Percentiles rank a stretch among this genome's conserved stretches.
Conservation (phyloP, 1,140 invertebrate genomes). For the Psix sp. region DNA sequence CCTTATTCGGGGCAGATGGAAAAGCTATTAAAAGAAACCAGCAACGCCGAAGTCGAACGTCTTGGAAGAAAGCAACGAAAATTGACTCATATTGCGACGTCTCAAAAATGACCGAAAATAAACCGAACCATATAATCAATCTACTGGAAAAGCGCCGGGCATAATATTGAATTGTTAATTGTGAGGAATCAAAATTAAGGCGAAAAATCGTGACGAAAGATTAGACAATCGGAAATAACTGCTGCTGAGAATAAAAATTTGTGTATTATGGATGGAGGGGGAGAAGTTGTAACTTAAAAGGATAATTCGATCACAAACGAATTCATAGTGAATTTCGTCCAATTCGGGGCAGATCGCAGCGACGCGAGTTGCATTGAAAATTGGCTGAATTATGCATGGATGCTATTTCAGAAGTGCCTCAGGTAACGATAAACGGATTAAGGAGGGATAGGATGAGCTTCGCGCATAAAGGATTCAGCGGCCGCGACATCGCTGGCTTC, state of each 20-base stretch:
- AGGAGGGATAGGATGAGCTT: conserved; percentile 60
- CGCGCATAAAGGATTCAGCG: conserved; percentile 67
- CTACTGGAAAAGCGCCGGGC: too few species aligned
- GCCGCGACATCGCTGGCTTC: conserved; percentile 37
- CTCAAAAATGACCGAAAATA: too few species aligned
- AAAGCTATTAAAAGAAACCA: too few species aligned
- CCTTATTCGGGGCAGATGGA: neutral
- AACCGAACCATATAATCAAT: too few species aligned
- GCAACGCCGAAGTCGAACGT: too few species aligned
- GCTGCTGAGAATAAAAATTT: too few species aligned
- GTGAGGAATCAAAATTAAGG: too few species aligned
- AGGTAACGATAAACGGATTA: conserved; percentile 71
- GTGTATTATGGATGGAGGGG: neutral
- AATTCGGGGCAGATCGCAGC: conserved; percentile 42
- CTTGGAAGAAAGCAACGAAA: too few species aligned
- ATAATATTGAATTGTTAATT: too few species aligned
- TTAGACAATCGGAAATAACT: neutral
- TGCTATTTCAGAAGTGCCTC: conserved; percentile 68
- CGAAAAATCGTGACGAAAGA: conserved; percentile 12
- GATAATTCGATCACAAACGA: conserved; percentile 40
- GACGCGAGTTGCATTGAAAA: conserved; percentile 56
- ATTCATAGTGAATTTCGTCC: conserved; percentile 52
- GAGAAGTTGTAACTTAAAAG: conserved; percentile 41
- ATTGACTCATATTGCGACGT: too few species aligned
- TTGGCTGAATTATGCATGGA: conserved; percentile 53